Evolutionary conservation across 1,140 invertebrate genomes (phyloP), one percentile per base, ranked within the genome.

Genomic region (Nixonia krombeini): DNA sequence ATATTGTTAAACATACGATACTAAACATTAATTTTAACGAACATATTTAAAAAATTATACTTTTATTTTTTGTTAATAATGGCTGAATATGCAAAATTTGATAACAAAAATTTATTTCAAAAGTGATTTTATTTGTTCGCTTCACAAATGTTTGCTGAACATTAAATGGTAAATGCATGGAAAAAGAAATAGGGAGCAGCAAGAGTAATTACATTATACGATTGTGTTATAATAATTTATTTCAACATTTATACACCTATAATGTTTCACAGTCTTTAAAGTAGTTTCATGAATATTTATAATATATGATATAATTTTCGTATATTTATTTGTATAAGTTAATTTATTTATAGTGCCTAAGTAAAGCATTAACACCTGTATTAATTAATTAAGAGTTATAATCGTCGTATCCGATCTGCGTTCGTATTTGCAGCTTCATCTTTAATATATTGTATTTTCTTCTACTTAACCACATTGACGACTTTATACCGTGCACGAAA

Each of bases 221-320:
- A 21, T 40, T 57, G 42, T 55, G 64, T 75, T 66, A 72, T 76
- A 77, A 77, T 79, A 74, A 78, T 79, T 76, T 76, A 78, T 80
- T 76, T 78, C 71, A 76, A 76, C 72, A 80, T 77, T 78, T 77
- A 78, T 78, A 78, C 73, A 78, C 66, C 57, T 78, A 79, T 71
- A 73, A 76, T 76, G 69, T 74, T 76, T 70, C 73, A 76, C 75
- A 79, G 75, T 78, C 76, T 79, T 78, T 70, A 74, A 76, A 69
- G 64, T 70, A 73, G 50, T 72, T 73, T 25, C 64, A 50, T 50
- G 46, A 23, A 67, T 47, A 53, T 59, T 46, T 50, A 66, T 71
- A 63, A 50, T 57, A 59, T 65, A 28, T 13, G 35, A 50, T 40
- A 52, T 42, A 59, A 46, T 59, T 49, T 23, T 25, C n/a, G n/a